These are phyloP conservation scores for Pachycephala philippinensis DNA, from an alignment of 2,113 vertebrate genomes.

Conservation along the genomic window DNA sequence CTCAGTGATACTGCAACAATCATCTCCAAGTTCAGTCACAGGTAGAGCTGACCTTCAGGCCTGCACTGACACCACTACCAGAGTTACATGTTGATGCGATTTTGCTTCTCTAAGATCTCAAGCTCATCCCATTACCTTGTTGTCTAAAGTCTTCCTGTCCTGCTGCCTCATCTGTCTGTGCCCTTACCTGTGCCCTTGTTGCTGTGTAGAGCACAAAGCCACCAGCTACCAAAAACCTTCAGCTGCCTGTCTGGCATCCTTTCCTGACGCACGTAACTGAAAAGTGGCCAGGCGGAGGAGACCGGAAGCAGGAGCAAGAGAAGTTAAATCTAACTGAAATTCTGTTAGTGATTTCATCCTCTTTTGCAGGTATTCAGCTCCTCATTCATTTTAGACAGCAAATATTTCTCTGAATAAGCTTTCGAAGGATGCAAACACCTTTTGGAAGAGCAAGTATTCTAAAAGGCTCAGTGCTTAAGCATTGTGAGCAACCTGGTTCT, in stretches of 20 bases:
- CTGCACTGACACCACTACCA: accelerated
- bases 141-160: not conserved
- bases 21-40: not conserved
- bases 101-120: not conserved
- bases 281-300: not conserved
- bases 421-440: not conserved
- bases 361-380: not conserved
- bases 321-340: not conserved
- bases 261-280: accelerated
- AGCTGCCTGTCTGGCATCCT: not conserved
- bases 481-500: not conserved
- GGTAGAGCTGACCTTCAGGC: not conserved
- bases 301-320: not conserved
- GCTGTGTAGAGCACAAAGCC: not conserved
- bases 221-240: not conserved
- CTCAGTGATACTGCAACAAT: not conserved
- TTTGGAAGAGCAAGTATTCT: not conserved
- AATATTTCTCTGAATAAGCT: not conserved
- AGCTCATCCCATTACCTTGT: not conserved
- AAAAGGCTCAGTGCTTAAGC: not conserved
- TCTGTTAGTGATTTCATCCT: not conserved
- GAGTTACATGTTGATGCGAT: not conserved
- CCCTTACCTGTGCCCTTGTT: not conserved
- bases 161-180: not conserved
- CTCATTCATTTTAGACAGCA: not conserved